phyloP scores from a whole-genome alignment of 2,113 vertebrate genomes.

The Ictalurus punctatus region DNA sequence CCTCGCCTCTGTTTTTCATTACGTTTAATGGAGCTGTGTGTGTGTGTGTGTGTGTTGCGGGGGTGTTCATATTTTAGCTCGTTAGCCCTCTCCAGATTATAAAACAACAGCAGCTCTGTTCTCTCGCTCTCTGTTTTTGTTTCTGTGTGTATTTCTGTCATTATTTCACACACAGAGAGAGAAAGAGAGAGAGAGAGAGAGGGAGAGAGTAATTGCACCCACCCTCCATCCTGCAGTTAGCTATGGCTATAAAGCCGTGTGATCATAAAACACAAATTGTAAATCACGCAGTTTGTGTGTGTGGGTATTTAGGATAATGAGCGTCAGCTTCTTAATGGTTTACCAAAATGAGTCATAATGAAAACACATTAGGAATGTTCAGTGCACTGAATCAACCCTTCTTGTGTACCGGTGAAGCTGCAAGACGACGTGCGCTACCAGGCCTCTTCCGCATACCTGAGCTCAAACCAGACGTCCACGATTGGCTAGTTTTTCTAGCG shows the following conservation, averaged over 20 bases:
- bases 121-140: not conserved
- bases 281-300: not conserved
- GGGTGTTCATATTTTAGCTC: constrained; percentile 14
- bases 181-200: not conserved
- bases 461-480: not conserved
- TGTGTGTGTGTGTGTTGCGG: not conserved
- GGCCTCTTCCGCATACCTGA: not conserved
- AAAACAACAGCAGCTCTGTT: constrained; percentile 17
- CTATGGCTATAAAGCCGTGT: not conserved
- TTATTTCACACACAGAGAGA: not conserved
- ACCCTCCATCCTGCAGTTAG: not conserved
- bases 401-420: not conserved
- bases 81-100: constrained; percentile 11
- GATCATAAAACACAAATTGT: not conserved
- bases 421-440: not conserved
- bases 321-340: not conserved
- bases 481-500: not conserved
- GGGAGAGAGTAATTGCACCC: not conserved
- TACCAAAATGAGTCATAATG: not conserved
- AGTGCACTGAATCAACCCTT: not conserved
- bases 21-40: constrained; percentile 4
- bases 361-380: not conserved
- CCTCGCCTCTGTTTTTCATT: not conserved
- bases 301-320: constrained; percentile 3
- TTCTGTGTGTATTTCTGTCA: not conserved